Percentiles rank a stretch among this genome's conserved stretches.
These are phyloP conservation scores for Drepana arcuata DNA, from an alignment of 1,140 invertebrate species.

Conservation along the genomic window DNA sequence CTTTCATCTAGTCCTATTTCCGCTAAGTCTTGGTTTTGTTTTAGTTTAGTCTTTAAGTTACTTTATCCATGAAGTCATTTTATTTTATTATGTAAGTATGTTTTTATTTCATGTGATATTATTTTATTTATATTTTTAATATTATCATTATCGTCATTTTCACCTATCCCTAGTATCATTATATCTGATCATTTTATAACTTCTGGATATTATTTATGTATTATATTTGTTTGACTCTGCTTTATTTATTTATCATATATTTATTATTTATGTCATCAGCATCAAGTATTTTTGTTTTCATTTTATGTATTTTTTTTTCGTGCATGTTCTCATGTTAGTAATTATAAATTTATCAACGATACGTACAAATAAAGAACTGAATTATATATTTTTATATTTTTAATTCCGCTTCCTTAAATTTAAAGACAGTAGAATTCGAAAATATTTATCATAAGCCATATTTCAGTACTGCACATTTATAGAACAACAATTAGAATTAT, in stretches of 20 bases:
- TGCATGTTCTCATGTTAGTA: slow-evolving; percentile 3
- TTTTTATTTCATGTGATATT: slow-evolving; percentile 13
- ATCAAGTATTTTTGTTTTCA: slow-evolving; percentile 8
- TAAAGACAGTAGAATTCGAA: no score
- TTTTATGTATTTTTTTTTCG: slow-evolving; percentile 6
- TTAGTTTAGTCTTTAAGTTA: slow-evolving; percentile 32
- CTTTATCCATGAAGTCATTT: slow-evolving; percentile 17
- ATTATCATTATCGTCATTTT: slow-evolving; percentile 2
- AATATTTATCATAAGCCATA: no score
- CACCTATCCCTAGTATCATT: not conserved
- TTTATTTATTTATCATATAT: slow-evolving; percentile 4
- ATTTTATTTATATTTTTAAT: slow-evolving; percentile 8
- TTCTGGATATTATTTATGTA: slow-evolving; percentile 9
- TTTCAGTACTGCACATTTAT: no score
- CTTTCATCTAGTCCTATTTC: slow-evolving; percentile 43
- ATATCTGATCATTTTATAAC: slow-evolving; percentile 5
- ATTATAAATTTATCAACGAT: slow-evolving; percentile 16
- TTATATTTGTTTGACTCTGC: slow-evolving; percentile 3
- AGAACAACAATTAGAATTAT: no score
- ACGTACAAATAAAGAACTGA: slow-evolving; percentile 66
- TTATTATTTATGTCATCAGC: no score
- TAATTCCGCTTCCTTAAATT: no score
- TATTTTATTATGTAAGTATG: slow-evolving; percentile 7
- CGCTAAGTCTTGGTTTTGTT: slow-evolving; percentile 30
- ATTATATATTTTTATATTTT: no score